Percentiles rank a stretch among this genome's conserved stretches.
Evolutionary conservation across 1,140 invertebrate genomes (phyloP).

Genomic region (Lamellibrachia luymesi): DNA sequence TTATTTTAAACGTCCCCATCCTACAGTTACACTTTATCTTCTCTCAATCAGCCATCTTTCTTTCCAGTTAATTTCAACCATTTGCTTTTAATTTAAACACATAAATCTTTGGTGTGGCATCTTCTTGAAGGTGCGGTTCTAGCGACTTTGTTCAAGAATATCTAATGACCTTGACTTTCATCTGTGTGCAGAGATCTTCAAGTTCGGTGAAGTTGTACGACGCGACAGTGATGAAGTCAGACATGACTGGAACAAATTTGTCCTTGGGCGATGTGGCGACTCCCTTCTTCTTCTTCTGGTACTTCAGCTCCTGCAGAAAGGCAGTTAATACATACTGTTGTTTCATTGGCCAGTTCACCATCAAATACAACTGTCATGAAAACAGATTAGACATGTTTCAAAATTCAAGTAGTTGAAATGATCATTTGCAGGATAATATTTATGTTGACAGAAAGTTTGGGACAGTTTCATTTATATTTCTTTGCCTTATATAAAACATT

Average conservation of each 20-base stretch:
- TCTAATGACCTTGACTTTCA: slow-evolving; percentile 69
- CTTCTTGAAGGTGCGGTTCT: neutral
- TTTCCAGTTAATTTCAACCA: no score
- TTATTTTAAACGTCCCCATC: neutral
- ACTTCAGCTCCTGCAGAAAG: slow-evolving; percentile 76
- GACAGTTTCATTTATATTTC: no score
- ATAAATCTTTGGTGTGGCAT: neutral
- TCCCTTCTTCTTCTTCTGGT: slow-evolving; percentile 72
- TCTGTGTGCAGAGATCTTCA: slow-evolving; percentile 90
- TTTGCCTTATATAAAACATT: no score
- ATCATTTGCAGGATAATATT: neutral
- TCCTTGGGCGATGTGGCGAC: slow-evolving; percentile 63
- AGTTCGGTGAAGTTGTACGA: slow-evolving; percentile 85
- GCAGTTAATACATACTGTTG: neutral
- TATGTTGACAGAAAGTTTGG: neutral
- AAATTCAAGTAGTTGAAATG: neutral
- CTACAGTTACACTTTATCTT: neutral
- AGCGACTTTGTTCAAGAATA: neutral
- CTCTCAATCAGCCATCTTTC: neutral
- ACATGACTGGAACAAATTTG: slow-evolving; percentile 89
- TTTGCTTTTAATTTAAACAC: neutral
- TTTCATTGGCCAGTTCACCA: neutral
- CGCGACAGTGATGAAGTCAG: slow-evolving; percentile 89
- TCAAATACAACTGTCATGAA: neutral
- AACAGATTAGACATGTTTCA: neutral